Percentiles rank a stretch among this genome's conserved stretches.
These are phyloP conservation scores for Capromys pilorides DNA, from an alignment of 2,797 vertebrate species.

Conservation along the genomic window DNA sequence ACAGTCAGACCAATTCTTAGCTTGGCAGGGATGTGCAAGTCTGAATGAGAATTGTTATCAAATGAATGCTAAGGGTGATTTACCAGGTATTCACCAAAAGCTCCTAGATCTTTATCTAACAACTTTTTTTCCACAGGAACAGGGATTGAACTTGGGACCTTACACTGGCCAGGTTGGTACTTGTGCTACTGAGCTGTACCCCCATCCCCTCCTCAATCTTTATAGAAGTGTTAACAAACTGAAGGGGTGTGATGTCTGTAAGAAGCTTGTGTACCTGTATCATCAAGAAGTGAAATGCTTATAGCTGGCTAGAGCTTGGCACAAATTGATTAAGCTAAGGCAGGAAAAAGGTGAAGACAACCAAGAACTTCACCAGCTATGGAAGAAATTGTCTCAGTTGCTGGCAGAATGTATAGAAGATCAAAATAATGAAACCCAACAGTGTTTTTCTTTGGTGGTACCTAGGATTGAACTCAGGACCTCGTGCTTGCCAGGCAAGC, in stretches of 20 bases:
- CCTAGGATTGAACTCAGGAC: too few species aligned
- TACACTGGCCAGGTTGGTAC: too few species aligned
- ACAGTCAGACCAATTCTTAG: too few species aligned
- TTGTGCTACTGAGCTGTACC: too few species aligned
- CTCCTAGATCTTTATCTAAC: conserved; percentile 94
- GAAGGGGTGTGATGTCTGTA: conserved; percentile 95
- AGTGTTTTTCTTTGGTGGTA: too few species aligned
- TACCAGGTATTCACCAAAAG: conserved; percentile 92
- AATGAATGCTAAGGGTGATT: conserved; percentile 90
- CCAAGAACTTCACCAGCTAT: conserved; percentile 90
- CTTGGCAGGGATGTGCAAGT: too few species aligned
- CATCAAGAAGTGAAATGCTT: conserved; percentile 91
- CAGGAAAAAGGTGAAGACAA: conserved; percentile 88
- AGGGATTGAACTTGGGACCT: too few species aligned
- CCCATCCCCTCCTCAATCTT: too few species aligned
- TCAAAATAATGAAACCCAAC: conserved; percentile 90
- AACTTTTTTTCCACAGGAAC: too few species aligned
- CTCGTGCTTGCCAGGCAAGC: too few species aligned
- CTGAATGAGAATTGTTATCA: conserved; percentile 95
- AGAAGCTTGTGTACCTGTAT: conserved; percentile 94
- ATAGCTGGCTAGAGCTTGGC: conserved; percentile 92
- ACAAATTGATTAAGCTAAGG: conserved; percentile 89
- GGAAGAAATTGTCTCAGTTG: conserved; percentile 91
- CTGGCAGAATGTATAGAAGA: conserved; percentile 86
- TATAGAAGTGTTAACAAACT: conserved; percentile 94